phyloP scores from a whole-genome alignment of 2,797 vertebrate species.

The Sarcophilus harrisii region DNA sequence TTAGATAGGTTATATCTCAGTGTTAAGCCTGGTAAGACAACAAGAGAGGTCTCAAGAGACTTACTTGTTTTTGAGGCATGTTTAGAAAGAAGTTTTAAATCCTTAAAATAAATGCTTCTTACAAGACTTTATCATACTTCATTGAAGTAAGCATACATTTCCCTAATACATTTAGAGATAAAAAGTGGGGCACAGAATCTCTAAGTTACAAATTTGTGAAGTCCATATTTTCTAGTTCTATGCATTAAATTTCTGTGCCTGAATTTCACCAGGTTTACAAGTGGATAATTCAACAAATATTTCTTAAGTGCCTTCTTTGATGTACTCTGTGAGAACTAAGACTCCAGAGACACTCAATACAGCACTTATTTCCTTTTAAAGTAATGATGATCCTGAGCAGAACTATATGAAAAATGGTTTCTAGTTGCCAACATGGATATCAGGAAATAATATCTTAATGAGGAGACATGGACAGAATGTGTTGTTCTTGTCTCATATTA shows the following conservation, averaged over 20 bases:
- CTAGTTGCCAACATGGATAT: neutral
- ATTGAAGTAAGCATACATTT: neutral
- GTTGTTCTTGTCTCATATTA: neutral
- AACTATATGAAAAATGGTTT: neutral
- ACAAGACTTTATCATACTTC: constrained; percentile 14
- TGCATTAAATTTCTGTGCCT: neutral
- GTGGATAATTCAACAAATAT: neutral
- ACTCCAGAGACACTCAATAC: neutral
- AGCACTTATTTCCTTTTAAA: neutral
- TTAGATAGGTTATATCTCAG: neutral
- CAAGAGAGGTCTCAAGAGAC: neutral
- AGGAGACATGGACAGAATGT: neutral
- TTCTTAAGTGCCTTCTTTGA: neutral
- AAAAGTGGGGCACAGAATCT: neutral
- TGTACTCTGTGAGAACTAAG: neutral
- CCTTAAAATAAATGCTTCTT: constrained; percentile 14
- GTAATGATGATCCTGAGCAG: neutral
- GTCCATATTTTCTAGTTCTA: neutral
- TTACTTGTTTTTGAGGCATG: neutral
- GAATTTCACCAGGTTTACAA: neutral
- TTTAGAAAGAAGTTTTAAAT: constrained; percentile 18
- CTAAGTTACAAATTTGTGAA: neutral
- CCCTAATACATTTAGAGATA: neutral
- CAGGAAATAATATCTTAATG: neutral
- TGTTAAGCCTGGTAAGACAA: neutral